Evolutionary conservation across 2,113 vertebrate species (phyloP).

Genomic region (Lepidothrix coronata): DNA sequence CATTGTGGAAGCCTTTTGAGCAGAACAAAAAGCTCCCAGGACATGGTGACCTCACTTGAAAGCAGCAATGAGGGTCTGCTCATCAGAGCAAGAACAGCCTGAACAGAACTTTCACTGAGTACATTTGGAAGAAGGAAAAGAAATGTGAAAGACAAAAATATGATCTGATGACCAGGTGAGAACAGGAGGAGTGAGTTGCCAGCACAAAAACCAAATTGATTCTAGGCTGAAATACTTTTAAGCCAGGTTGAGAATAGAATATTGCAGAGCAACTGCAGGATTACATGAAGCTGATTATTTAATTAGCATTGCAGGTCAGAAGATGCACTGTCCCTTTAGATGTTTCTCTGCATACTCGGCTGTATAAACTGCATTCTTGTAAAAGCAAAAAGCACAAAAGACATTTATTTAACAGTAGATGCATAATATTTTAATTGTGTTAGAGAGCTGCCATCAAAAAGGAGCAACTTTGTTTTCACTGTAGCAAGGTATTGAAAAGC

Average conservation of each 20-base stretch:
- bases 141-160: background rate
- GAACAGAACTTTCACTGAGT: background rate
- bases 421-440: background rate
- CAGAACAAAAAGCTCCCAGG: constrained; percentile 51
- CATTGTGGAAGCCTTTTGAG: constrained; percentile 33
- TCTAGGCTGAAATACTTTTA: background rate
- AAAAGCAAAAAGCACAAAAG: background rate
- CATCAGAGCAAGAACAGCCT: background rate
- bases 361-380: background rate
- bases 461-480: background rate
- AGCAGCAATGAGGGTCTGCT: background rate
- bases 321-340: background rate
- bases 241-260: background rate
- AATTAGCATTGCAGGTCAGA: background rate
- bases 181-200: background rate
- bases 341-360: rapidly evolving
- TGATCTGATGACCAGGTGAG: background rate
- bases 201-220: background rate
- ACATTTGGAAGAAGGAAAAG: background rate
- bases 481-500: background rate
- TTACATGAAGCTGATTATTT: background rate
- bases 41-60: constrained; percentile 31
- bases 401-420: background rate
- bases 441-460: background rate
- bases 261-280: background rate